These are phyloP conservation scores for Piscicola geometra DNA, from an alignment of 2,888 invertebrate species.

Conservation along the genomic window DNA sequence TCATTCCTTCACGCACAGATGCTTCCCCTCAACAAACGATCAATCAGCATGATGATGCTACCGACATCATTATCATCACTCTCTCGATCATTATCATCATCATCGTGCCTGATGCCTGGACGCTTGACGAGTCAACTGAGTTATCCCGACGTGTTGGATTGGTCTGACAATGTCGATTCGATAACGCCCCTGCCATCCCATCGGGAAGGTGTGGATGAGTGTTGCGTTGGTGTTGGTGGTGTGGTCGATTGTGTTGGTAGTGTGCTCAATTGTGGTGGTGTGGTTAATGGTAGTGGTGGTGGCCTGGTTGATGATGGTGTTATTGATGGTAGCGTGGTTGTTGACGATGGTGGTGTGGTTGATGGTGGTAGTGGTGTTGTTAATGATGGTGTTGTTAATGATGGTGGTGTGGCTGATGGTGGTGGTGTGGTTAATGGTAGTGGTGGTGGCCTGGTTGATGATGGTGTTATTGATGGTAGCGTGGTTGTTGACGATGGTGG, in stretches of 20 bases:
- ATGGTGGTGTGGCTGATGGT: no score
- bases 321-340: neutral
- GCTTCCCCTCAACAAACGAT: neutral
- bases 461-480: no score
- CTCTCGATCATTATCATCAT: neutral
- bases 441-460: no score
- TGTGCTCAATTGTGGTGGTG: neutral
- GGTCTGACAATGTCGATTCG: slow-evolving; percentile 17
- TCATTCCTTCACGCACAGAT: neutral
- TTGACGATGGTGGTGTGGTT: neutral
- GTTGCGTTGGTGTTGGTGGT: neutral
- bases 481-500: no score
- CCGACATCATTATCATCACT: neutral
- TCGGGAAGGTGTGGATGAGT: neutral
- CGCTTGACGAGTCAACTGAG: slow-evolving; percentile 1
- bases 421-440: no score
- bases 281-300: neutral
- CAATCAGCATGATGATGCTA: slow-evolving; percentile 8
- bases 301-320: neutral
- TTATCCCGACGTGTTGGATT: slow-evolving; percentile 26
- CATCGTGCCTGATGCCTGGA: neutral
- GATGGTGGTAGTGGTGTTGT: neutral
- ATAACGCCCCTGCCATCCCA: slow-evolving; percentile 4
- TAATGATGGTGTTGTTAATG: neutral
- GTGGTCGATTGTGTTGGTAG: neutral